These are phyloP conservation scores for Metopia argyrocephala DNA, from an alignment of 2,888 invertebrate genomes.

Conservation along the genomic window DNA sequence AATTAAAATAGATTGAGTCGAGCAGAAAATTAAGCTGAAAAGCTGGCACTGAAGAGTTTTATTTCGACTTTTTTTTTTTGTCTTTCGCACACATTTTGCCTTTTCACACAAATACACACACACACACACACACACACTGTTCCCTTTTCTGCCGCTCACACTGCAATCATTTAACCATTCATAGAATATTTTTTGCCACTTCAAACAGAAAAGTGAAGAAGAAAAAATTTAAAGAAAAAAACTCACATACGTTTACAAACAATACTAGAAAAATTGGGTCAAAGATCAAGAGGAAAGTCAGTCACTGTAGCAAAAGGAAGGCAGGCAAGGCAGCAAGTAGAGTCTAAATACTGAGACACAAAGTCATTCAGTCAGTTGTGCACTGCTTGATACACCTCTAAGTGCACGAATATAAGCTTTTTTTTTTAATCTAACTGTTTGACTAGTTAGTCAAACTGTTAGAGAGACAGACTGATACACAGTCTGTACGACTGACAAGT, in stretches of 20 bases:
- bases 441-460: slow-evolving; percentile 30
- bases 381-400: too few species aligned
- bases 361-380: not conserved
- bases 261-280: slow-evolving; percentile 65
- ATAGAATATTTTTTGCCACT: not conserved
- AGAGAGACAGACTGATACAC: slow-evolving; percentile 28
- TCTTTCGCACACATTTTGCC: not conserved
- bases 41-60: slow-evolving; percentile 59
- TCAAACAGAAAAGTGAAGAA: not conserved
- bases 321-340: slow-evolving; percentile 24
- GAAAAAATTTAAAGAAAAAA: slow-evolving; percentile 9
- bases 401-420: too few species aligned
- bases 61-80: slow-evolving; percentile 18
- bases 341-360: not conserved
- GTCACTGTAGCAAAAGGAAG: slow-evolving; percentile 43
- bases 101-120: slow-evolving; percentile 11
- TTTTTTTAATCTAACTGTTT: slow-evolving; percentile 42
- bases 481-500: slow-evolving; percentile 25
- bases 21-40: slow-evolving; percentile 64
- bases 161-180: not conserved
- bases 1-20: slow-evolving; percentile 61
- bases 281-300: slow-evolving; percentile 66
- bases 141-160: not conserved
- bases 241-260: slow-evolving; percentile 36
- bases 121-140: too few species aligned